Evolutionary conservation across 2,888 invertebrate genomes (phyloP).

Genomic region (Aspidapion aeneum): DNA sequence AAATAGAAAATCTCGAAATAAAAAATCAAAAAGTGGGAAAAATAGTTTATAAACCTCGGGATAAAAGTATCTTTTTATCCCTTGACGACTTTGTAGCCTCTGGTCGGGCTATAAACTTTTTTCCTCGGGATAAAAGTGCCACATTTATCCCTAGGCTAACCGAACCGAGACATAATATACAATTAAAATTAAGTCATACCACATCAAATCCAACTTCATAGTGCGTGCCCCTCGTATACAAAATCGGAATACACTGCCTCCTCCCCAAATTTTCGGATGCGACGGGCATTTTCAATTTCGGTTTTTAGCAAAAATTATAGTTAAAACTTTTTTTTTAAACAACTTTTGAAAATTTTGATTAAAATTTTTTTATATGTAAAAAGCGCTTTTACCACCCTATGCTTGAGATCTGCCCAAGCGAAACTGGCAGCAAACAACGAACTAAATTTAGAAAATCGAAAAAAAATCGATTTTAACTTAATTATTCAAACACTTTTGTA

Average conservation of each 20-base stretch:
- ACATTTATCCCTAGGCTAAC: too few relatives aligned
- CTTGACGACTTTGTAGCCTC: too few relatives aligned
- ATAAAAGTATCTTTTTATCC: too few relatives aligned
- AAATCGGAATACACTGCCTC: slow-evolving; percentile 68
- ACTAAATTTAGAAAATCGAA: not conserved
- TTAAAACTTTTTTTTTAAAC: slow-evolving; percentile 10
- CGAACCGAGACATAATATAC: too few relatives aligned
- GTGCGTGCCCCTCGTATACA: slow-evolving; percentile 75
- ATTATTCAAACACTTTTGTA: not conserved
- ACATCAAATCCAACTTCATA: slow-evolving; percentile 86
- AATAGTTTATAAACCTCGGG: too few relatives aligned
- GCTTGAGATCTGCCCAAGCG: not conserved
- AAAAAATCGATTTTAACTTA: not conserved
- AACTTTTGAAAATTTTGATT: not conserved
- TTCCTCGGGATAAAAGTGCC: too few relatives aligned
- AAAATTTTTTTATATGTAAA: not conserved
- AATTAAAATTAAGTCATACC: too few relatives aligned
- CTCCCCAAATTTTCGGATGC: slow-evolving; percentile 46
- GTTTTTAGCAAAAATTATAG: not conserved
- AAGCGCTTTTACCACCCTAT: not conserved
- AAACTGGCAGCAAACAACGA: not conserved
- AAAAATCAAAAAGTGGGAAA: too few relatives aligned
- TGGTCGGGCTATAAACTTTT: too few relatives aligned
- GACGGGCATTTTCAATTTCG: not conserved
- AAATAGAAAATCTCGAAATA: too few relatives aligned